Evolutionary conservation across 2,888 invertebrate genomes (phyloP).

Genomic region (Xestia sexstrigata): DNA sequence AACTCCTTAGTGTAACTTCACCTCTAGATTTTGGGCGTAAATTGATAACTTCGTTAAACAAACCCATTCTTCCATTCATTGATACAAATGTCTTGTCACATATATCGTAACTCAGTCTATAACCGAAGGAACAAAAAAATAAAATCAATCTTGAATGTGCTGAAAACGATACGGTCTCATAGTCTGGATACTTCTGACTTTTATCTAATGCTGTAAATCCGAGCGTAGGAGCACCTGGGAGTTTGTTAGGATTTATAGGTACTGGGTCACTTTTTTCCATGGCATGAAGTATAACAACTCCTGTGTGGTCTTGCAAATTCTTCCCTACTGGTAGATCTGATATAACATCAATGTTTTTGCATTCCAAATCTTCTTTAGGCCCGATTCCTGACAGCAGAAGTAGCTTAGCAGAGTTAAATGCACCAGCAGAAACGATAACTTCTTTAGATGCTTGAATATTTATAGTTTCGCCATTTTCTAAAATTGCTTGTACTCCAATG

Average conservation of each 20-base stretch:
- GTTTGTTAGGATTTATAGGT: conserved; percentile 29
- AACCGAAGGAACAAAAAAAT: conserved; percentile 40
- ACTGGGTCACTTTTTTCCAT: conserved; percentile 34
- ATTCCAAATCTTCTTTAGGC: conserved; percentile 84
- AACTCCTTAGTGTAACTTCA: conserved; percentile 44
- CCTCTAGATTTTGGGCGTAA: conserved; percentile 59
- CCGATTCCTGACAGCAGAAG: conserved; percentile 92
- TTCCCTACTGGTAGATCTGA: conserved; percentile 92
- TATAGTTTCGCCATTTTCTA: conserved; percentile 35
- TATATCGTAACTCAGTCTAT: conserved; percentile 42
- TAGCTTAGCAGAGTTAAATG: conserved; percentile 91
- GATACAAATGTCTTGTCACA: conserved; percentile 38
- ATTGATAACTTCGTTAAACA: conserved; percentile 44
- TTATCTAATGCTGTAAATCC: conserved; percentile 56
- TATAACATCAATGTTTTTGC: conserved; percentile 87
- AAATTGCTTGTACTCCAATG: conserved; percentile 49
- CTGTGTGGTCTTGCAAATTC: conserved; percentile 93
- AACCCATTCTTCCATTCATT: conserved; percentile 22
- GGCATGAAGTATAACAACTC: conserved; percentile 34
- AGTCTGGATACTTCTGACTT: conserved; percentile 52
- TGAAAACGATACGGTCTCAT: conserved; percentile 42
- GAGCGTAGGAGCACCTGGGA: conserved; percentile 13
- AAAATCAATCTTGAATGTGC: conserved; percentile 34
- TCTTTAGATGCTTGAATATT: conserved; percentile 86
- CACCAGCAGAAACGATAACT: conserved; percentile 90